These are phyloP conservation scores for Lutjanus erythropterus DNA, from an alignment of 2,113 vertebrate species.

Conservation along the genomic window DNA sequence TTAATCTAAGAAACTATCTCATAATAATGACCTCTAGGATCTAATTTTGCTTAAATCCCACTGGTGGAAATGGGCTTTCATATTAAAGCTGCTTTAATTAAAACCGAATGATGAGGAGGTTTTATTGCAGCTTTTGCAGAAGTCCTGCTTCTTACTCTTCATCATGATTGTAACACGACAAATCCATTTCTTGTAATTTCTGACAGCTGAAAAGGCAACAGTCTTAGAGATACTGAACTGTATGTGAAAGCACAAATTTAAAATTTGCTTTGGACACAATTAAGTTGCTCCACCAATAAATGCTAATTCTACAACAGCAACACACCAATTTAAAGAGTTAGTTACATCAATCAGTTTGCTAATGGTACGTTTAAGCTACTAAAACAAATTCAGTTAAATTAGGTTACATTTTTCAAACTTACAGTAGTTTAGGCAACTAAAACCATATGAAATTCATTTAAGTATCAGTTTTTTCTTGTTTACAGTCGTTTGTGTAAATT, in stretches of 20 bases:
- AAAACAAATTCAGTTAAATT: background rate
- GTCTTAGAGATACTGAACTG: background rate
- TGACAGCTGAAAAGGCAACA: conserved; percentile 57
- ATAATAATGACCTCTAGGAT: too few relatives aligned
- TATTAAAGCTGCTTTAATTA: too few relatives aligned
- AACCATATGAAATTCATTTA: too few relatives aligned
- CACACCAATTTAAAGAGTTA: conserved; percentile 7
- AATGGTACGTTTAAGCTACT: background rate
- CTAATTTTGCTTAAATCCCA: too few relatives aligned
- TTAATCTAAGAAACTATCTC: too few relatives aligned
- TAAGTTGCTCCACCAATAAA: background rate
- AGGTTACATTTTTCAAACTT: background rate
- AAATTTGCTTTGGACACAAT: conserved; percentile 1
- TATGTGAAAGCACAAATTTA: background rate
- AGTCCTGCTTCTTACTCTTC: conserved; percentile 18
- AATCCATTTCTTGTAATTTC: conserved; percentile 1
- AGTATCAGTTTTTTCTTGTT: background rate
- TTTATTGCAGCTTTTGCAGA: background rate
- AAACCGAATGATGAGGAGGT: background rate
- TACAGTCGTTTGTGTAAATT: background rate
- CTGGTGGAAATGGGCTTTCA: too few relatives aligned
- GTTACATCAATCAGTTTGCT: background rate
- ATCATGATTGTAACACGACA: background rate
- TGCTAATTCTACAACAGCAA: conserved; percentile 2
- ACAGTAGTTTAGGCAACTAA: background rate